Base-by-base conservation (phyloP, 2,797 vertebrate genomes). In the Channallabes apus region DNA sequence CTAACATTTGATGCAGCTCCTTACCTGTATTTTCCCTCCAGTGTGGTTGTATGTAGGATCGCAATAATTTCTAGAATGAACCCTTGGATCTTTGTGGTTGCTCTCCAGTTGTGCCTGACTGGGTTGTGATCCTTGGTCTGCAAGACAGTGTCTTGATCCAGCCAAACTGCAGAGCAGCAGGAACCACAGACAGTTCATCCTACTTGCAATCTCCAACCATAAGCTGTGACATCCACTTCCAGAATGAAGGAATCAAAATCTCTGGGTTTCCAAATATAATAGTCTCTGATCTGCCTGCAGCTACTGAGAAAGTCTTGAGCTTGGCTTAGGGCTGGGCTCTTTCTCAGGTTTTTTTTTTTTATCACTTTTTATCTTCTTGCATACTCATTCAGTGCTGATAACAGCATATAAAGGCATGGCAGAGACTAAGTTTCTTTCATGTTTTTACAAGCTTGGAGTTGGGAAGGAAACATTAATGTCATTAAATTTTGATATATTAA, bases 161-260 rank as follows among this genome's bases (percentile, higher is more conserved):
- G 84, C 85, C 89, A 79, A 86, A 85, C 65, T 93, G 89, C 0
- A 93, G 80, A 92, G 91, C 90, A 93, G 91, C 86, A 90, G 3
- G n/a, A 82, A 41, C 54, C 84, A 58, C 41, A 86, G n/a, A 73
- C n/a, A 38, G 54, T 68, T 73, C 82, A 83, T 86, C 32, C 56
- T 64, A 24, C 9, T 22, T 72, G 58, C 61, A 58, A 22, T 27
- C n/a, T 14, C 11, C 32, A 22, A 24, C 59, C 59, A 35, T 9
- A 32, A 18, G 11, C 9, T 27, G 27, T 35, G 29, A 58, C 9
- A 14, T 59, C 8, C 27, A 58, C 32, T 84, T 62, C n/a, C 46
- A 84, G 54, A 29, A 76, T 67, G 17, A 78, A 78, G 3, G 22
- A 62, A 29, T 22, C 8, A 41, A 38, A 78, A 35, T 3, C 17